These are phyloP conservation scores for Coleophora deauratella DNA, from an alignment of 2,888 invertebrate species.

Conservation along the genomic window DNA sequence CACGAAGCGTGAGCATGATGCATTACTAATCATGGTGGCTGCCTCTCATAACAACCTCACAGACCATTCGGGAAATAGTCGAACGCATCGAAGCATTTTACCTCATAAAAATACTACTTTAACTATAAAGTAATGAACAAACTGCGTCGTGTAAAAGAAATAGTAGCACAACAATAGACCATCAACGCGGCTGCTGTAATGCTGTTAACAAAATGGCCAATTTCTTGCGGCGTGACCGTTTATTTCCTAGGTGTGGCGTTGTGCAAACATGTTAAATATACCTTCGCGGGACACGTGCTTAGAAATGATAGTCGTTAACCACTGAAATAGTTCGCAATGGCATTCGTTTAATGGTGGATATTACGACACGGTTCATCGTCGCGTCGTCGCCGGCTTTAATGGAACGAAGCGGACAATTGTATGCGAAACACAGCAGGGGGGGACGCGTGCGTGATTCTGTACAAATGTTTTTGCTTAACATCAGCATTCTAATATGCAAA, in stretches of 20 bases:
- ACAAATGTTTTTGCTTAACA: too few species aligned
- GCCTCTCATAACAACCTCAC: slow-evolving; percentile 29
- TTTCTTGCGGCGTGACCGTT: slow-evolving; percentile 6
- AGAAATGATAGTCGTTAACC: slow-evolving; percentile 6
- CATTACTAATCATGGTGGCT: slow-evolving; percentile 52
- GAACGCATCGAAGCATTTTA: not conserved
- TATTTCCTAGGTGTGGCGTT: slow-evolving; percentile 3
- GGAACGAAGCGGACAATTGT: slow-evolving; percentile 1
- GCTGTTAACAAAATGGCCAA: slow-evolving; percentile 4
- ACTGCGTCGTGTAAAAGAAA: too few species aligned
- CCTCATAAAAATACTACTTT: not conserved
- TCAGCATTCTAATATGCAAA: too few species aligned
- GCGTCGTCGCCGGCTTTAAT: not conserved
- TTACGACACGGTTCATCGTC: slow-evolving; percentile 5
- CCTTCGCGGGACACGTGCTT: slow-evolving; percentile 6
- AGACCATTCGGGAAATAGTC: slow-evolving; percentile 3
- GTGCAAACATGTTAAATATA: slow-evolving; percentile 9
- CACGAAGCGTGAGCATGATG: slow-evolving; percentile 52
- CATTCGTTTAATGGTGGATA: slow-evolving; percentile 1
- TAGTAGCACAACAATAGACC: not conserved
- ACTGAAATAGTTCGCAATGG: not conserved
- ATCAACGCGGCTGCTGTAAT: not conserved
- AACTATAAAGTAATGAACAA: too few species aligned
- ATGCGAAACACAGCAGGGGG: not conserved
- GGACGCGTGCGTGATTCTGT: not conserved